A percentile compares a stretch with the other conserved stretches of the same genome.
These are phyloP conservation scores for Lasioglossum lativentre DNA, from an alignment of 2,888 invertebrate genomes.

Conservation along the genomic window DNA sequence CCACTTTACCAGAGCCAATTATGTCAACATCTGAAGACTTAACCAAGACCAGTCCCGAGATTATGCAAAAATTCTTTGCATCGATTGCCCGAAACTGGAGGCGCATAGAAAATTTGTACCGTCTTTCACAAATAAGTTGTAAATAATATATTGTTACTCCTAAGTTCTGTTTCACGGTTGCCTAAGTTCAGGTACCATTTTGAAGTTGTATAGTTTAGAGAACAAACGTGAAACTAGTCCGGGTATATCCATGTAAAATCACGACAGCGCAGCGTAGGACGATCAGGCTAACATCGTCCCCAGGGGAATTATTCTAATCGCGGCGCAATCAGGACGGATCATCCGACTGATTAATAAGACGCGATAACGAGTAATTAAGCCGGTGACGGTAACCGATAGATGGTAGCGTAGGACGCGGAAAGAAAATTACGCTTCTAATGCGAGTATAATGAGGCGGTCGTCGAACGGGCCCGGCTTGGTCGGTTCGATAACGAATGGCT, in stretches of 20 bases:
- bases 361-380: constrained; percentile 23
- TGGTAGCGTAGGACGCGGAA: constrained; percentile 16
- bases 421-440: constrained; percentile 41
- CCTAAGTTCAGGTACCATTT: background rate
- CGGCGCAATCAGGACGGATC: background rate
- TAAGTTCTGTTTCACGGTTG: background rate
- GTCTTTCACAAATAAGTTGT: background rate
- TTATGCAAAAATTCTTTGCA: too few species aligned
- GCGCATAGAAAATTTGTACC: too few species aligned
- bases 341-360: constrained; percentile 15
- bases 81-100: too few species aligned
- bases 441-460: constrained; percentile 35
- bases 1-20: too few species aligned
- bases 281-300: background rate
- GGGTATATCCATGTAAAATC: background rate
- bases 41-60: too few species aligned
- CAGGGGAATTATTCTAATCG: background rate
- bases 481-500: constrained; percentile 50
- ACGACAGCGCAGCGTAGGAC: background rate
- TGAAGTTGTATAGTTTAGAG: background rate
- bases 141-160: too few species aligned
- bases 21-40: too few species aligned
- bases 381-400: constrained; percentile 11
- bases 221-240: background rate
- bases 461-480: background rate